Evolutionary conservation across 1,140 invertebrate genomes (phyloP).

Genomic region (Halictus rubicundus): DNA sequence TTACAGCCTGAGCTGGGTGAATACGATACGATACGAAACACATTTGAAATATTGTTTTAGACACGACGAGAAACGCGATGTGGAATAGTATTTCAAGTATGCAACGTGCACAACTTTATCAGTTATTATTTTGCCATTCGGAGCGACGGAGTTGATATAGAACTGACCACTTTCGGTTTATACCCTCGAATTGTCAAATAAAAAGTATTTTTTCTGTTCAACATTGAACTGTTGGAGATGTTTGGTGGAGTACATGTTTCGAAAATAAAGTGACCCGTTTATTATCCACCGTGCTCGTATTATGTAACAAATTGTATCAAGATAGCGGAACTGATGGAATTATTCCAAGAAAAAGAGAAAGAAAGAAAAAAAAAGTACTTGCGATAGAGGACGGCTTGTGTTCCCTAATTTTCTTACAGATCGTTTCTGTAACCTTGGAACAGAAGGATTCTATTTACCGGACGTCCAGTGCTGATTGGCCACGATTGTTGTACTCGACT

Average conservation of each 20-base stretch:
- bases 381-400: not conserved
- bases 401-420: not conserved
- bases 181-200: not conserved
- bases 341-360: no score
- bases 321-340: not conserved
- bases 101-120: not conserved
- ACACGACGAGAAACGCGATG: no score
- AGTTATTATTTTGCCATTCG: not conserved
- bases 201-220: not conserved
- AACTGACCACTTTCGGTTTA: not conserved
- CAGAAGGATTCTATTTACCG: not conserved
- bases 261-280: not conserved
- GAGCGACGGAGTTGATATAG: no score
- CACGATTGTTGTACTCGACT: no score
- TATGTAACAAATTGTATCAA: not conserved
- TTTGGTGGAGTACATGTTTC: not conserved
- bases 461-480: constrained; percentile 17
- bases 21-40: not conserved
- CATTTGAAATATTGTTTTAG: not conserved
- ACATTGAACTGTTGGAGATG: not conserved
- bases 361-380: not conserved
- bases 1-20: constrained; percentile 8
- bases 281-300: constrained; percentile 1
- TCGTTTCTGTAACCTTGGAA: not conserved
- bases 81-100: not conserved